Conservation (phyloP, 2,888 invertebrate species). For the Lissonota sp. region DNA sequence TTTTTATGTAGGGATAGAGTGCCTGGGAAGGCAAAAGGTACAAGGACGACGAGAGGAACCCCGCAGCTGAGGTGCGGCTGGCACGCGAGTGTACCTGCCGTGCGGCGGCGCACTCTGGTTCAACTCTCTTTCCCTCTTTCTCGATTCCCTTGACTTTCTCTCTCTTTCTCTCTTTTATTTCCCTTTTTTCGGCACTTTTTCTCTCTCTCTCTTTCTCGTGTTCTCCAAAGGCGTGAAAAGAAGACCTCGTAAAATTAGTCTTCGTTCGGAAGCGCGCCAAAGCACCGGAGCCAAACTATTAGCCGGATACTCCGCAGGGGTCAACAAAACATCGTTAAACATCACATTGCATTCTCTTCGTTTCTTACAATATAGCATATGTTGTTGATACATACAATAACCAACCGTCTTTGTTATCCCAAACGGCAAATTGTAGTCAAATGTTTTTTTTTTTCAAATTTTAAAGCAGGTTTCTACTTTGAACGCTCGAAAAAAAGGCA, state of each 20-base stretch:
- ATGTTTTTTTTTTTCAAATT: too few relatives aligned
- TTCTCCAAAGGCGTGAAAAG: slow-evolving; percentile 55
- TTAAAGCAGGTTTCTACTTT: too few relatives aligned
- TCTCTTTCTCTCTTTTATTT: slow-evolving; percentile 1
- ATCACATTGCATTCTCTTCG: slow-evolving; percentile 36
- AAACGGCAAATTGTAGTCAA: too few relatives aligned
- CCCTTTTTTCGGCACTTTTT: neutral
- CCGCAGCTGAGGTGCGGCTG: slow-evolving; percentile 23
- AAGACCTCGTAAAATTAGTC: slow-evolving; percentile 61
- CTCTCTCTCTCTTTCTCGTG: slow-evolving; percentile 17
- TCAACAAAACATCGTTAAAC: slow-evolving; percentile 51
- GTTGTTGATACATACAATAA: too few relatives aligned
- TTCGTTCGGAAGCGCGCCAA: slow-evolving; percentile 50
- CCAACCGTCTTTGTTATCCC: too few relatives aligned
- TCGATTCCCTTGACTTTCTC: neutral
- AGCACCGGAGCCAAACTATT: slow-evolving; percentile 55
- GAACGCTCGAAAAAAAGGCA: too few relatives aligned
- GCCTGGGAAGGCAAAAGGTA: slow-evolving; percentile 23
- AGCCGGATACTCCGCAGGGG: slow-evolving; percentile 52
- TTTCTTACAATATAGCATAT: neutral
- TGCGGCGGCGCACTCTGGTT: slow-evolving; percentile 42
- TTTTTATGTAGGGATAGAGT: slow-evolving; percentile 16
- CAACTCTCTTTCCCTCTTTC: slow-evolving; percentile 13
- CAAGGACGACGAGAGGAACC: slow-evolving; percentile 50
- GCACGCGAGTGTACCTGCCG: slow-evolving; percentile 63